Evolutionary conservation across 2,113 vertebrate species (phyloP).

Genomic region (Meriones unguiculatus): DNA sequence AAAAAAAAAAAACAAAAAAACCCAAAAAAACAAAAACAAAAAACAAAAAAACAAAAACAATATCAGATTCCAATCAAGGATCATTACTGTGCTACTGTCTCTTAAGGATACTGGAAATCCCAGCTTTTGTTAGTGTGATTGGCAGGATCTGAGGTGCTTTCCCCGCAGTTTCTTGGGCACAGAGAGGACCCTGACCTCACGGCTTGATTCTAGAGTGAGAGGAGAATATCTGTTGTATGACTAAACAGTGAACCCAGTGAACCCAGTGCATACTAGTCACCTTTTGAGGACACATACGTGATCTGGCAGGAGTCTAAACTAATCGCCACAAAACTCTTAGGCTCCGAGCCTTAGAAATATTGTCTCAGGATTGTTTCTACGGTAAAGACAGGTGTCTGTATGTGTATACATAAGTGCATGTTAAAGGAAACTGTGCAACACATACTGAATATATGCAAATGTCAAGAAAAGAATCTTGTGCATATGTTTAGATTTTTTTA

Average conservation of each 20-base stretch:
- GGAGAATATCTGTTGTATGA: not conserved
- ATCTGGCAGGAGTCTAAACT: not conserved
- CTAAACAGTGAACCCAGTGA: no score
- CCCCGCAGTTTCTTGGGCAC: not conserved
- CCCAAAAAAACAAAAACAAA: no score
- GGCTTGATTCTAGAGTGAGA: not conserved
- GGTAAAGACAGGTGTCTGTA: not conserved
- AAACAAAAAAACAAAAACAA: no score
- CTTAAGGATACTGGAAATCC: not conserved
- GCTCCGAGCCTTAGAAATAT: not conserved
- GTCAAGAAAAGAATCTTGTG: not conserved
- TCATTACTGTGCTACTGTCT: not conserved
- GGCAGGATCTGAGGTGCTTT: not conserved
- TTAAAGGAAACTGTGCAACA: not conserved
- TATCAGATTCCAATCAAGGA: not conserved
- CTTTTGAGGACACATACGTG: not conserved
- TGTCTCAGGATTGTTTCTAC: not conserved
- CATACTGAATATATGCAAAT: not conserved
- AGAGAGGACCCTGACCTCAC: not conserved
- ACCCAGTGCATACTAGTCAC: not conserved
- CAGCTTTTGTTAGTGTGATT: not conserved
- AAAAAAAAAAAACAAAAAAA: no score
- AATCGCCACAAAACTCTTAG: not conserved
- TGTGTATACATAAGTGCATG: not conserved
- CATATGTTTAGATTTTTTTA: not conserved